Percentiles rank a stretch among this genome's conserved stretches.
Evolutionary conservation across 2,797 vertebrate species (phyloP).

Genomic region (Melanotaenia nigrans): DNA sequence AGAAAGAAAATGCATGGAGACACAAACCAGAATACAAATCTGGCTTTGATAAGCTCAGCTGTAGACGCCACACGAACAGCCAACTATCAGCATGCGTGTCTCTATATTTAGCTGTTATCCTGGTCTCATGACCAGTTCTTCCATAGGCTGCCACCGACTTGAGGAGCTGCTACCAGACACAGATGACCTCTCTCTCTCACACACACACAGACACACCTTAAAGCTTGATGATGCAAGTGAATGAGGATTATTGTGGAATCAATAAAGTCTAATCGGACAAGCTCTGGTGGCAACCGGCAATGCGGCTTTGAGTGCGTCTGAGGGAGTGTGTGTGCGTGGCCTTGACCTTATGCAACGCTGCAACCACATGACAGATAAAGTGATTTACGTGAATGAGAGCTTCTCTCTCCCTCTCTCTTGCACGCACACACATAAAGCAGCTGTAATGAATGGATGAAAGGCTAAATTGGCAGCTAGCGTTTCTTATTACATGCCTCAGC

Average conservation of each 20-base stretch:
- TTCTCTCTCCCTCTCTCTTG: background rate
- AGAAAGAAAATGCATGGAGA: slow-evolving; percentile 17
- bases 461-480: slow-evolving; percentile 45
- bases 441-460: slow-evolving; percentile 38
- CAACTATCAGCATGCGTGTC: slow-evolving; percentile 3
- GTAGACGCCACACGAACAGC: slow-evolving; percentile 8
- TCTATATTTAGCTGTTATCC: slow-evolving; percentile 80
- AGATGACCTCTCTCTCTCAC: slow-evolving; percentile 54
- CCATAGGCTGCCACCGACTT: slow-evolving; percentile 76
- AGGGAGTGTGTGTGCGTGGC: slow-evolving; percentile 13
- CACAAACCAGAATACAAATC: slow-evolving; percentile 29
- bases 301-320: background rate
- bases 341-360: slow-evolving; percentile 25
- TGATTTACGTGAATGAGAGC: slow-evolving; percentile 46
- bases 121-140: slow-evolving; percentile 81
- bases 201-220: slow-evolving; percentile 10
- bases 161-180: slow-evolving; percentile 73
- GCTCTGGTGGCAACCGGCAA: slow-evolving; percentile 2
- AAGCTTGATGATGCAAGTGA: slow-evolving; percentile 42
- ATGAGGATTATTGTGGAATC: slow-evolving; percentile 46
- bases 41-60: slow-evolving; percentile 13
- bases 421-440: slow-evolving; percentile 14
- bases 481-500: slow-evolving; percentile 55
- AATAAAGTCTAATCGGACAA: slow-evolving; percentile 44
- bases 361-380: slow-evolving; percentile 47